Conservation (phyloP, 2,797 vertebrate species). For the Sebastes matsubarae region DNA sequence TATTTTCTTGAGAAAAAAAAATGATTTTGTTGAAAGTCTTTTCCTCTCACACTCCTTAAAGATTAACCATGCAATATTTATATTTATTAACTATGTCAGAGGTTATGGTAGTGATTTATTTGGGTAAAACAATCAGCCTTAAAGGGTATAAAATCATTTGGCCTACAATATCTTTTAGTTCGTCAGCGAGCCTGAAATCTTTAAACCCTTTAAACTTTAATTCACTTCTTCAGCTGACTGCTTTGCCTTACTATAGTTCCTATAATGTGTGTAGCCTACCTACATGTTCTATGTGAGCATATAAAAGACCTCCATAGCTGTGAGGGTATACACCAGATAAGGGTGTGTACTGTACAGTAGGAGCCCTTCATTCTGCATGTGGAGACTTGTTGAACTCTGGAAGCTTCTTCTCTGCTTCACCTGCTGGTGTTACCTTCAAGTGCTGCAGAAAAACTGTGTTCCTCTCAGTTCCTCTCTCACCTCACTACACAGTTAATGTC, state of each 20-base stretch:
- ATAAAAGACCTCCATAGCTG: background rate
- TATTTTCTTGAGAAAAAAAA: too few relatives aligned
- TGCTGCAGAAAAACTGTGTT: background rate
- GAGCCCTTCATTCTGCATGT: background rate
- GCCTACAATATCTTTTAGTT: background rate
- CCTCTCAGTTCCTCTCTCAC: background rate
- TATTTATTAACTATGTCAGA: too few relatives aligned
- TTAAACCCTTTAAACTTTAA: background rate
- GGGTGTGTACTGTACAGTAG: background rate
- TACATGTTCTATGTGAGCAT: background rate
- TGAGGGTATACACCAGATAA: too few relatives aligned
- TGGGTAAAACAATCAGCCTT: too few relatives aligned
- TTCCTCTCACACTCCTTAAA: too few relatives aligned
- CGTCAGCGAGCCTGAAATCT: background rate
- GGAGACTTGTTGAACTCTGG: background rate
- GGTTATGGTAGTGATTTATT: too few relatives aligned
- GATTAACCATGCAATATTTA: too few relatives aligned
- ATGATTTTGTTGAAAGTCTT: too few relatives aligned
- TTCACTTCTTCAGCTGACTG: background rate
- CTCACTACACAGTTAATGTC: background rate
- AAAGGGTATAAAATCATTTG: too few relatives aligned
- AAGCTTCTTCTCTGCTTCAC: background rate
- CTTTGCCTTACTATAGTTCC: background rate
- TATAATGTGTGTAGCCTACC: background rate
- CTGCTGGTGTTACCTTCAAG: background rate